Conservation (phyloP, 1,140 invertebrate genomes). For the Hyphantria cunea region DNA sequence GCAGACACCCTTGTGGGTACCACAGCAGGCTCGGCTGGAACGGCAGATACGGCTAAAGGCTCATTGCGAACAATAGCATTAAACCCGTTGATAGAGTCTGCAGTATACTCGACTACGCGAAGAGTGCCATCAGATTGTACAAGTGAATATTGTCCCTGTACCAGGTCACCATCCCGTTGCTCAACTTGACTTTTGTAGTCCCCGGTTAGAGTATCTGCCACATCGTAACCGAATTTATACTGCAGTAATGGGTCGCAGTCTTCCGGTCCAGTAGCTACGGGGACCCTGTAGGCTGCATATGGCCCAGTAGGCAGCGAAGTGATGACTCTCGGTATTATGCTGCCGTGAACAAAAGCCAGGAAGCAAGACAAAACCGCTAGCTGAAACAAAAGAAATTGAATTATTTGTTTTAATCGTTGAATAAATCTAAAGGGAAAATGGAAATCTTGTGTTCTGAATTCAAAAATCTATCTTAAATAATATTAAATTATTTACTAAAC, state of each 20-base stretch:
- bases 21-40: constrained; percentile 47
- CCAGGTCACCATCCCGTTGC: constrained; percentile 83
- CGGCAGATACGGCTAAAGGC: constrained; percentile 62
- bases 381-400: too few relatives aligned
- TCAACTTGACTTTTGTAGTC: constrained; percentile 85
- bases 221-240: constrained; percentile 83
- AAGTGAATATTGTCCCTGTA: constrained; percentile 83
- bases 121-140: constrained; percentile 83
- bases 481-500: too few relatives aligned
- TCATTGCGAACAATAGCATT: constrained; percentile 83
- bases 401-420: too few relatives aligned
- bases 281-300: too few relatives aligned
- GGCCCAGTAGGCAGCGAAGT: too few relatives aligned
- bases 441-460: too few relatives aligned
- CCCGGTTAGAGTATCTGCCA: constrained; percentile 83
- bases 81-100: constrained; percentile 84
- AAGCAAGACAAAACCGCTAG: too few relatives aligned
- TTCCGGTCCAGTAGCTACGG: constrained; percentile 52
- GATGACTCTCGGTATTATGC: too few relatives aligned
- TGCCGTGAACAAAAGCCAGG: too few relatives aligned
- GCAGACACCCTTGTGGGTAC: constrained; percentile 13
- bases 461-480: too few relatives aligned
- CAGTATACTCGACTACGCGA: constrained; percentile 81
- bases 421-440: too few relatives aligned
- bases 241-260: constrained; percentile 84